Evolutionary conservation across 2,888 invertebrate species (phyloP).

Genomic region (Limnephilus rhombicus): DNA sequence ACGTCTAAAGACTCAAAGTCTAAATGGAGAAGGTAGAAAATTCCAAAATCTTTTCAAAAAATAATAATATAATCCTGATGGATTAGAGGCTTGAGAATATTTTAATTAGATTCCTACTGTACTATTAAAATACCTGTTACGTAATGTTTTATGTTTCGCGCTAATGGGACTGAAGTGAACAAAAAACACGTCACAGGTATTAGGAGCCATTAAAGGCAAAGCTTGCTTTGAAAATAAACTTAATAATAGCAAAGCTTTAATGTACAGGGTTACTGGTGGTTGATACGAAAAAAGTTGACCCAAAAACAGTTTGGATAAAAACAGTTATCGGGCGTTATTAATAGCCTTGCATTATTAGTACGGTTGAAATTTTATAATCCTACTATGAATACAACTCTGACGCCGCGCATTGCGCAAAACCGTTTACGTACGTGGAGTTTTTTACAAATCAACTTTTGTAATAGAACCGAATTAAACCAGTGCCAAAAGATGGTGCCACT

Average conservation of each 20-base stretch:
- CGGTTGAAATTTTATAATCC: too few species aligned
- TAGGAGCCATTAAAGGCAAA: neutral
- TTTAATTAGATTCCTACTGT: neutral
- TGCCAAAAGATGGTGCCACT: too few species aligned
- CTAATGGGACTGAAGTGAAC: neutral
- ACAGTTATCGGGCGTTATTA: too few species aligned
- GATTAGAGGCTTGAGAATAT: neutral
- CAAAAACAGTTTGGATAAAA: neutral
- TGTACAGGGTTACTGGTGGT: neutral
- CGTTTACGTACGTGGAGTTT: too few species aligned
- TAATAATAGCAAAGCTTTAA: neutral
- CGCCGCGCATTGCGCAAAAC: too few species aligned
- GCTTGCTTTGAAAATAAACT: neutral
- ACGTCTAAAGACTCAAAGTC: neutral
- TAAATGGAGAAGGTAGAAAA: neutral
- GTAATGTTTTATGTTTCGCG: neutral
- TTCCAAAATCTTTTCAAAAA: neutral
- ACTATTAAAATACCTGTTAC: neutral
- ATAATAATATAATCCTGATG: neutral
- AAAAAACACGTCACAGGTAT: neutral
- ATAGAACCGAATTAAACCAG: too few species aligned
- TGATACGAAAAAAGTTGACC: neutral
- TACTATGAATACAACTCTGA: too few species aligned
- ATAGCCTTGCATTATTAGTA: too few species aligned
- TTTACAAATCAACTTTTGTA: too few species aligned